Base-by-base conservation (phyloP, 2,113 vertebrate species). In the Oncorhynchus kisutch region DNA sequence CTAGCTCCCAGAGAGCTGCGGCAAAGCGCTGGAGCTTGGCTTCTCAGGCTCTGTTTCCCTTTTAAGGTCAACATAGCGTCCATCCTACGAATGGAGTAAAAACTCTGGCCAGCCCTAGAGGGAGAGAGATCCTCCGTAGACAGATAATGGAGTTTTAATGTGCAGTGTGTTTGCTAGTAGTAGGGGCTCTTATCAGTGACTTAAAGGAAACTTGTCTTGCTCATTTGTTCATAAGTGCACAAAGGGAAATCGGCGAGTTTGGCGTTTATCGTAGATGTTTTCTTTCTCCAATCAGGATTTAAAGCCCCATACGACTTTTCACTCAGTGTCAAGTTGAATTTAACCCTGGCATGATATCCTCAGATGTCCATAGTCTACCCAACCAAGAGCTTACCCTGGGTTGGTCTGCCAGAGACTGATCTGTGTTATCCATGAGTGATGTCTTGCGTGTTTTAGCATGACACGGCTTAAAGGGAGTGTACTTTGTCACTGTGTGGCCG, bases 21-120 rank as follows among this genome's bases (percentile, higher is more conserved):
- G 51, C 51, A 54, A 54, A 5, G 51, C 4, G 18, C 65, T 18
- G 5, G 24, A 78, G 80, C 70, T 18, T n/a, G 57, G 66, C 31
- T 82, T 70, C 75, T 80, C 69, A 3, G 59, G 75, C 72, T 80
- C 78, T 31, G 68, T 82, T 84, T 81, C 73, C 82, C 85, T 82
- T 84, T 82, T 81, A 78, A 82, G 82, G 85, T 82, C 78, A 81
- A 34, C 67, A 45, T 67, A 73, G 78, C 18, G 16, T 54, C 3
- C 51, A 16, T 16, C 51, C 51, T 54, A 54, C 1, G 16, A 54
- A 16, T 5, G 51, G 51, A 54, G 51, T 16, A 18, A 54, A 54
- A 5, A 5, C 12, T 18, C 51, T 54, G 12, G 16, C 16, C 51
- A 54, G 51, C 3, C 16, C 14, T 54, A 3, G 59, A 11, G 59